Evolutionary conservation across 2,113 vertebrate genomes (phyloP), one percentile per base, ranked within the genome.

Genomic region (Dicerorhinus sumatrensis): DNA sequence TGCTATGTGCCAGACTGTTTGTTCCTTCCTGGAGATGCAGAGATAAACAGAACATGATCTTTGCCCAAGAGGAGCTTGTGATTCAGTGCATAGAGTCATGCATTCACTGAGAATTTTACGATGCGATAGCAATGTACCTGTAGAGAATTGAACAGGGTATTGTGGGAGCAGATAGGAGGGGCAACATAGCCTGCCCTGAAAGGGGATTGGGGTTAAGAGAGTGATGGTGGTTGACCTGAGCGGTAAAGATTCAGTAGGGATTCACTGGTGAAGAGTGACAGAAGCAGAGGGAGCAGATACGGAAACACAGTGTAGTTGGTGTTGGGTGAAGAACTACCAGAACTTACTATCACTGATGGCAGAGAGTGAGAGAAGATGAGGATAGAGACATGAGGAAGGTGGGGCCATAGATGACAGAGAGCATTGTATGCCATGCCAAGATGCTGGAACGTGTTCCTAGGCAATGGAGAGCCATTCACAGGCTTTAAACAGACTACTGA

Each of bases 381-480:
- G 17, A 17, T 39, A 25, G 20, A 60, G 20, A 75, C 63, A 62
- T 5, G 33, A 77, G 13, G 7, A 0, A 29, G 27, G 20, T 58
- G 29, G 46, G 21, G 29, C 87, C 51, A 8, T 3, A 20, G 14
- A 33, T 23, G 17, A 42, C 33, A 36, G 33, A 54, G 23, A 65
- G 42, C n/a, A 36, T 56, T 13, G 0, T 7, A 10, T 21, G 39
- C 51, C 51, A 1, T 17, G 0, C 33, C 12, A 0, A 13, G 36
- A 23, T 73, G 36, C 87, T 51, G 20, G 76, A 72, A 46, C 0
- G 0, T 27, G 31, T 31, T 27, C 23, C 36, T 39, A 4, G 1
- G 42, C 69, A 54, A 42, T 14, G 8, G 60, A 39, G 46, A 70
- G n/a, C 51, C 83, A 4, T 27, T 17, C 25, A 6, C 13, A 7